Base-by-base conservation (phyloP, 2,113 vertebrate genomes). In the Hyaena hyaena region DNA sequence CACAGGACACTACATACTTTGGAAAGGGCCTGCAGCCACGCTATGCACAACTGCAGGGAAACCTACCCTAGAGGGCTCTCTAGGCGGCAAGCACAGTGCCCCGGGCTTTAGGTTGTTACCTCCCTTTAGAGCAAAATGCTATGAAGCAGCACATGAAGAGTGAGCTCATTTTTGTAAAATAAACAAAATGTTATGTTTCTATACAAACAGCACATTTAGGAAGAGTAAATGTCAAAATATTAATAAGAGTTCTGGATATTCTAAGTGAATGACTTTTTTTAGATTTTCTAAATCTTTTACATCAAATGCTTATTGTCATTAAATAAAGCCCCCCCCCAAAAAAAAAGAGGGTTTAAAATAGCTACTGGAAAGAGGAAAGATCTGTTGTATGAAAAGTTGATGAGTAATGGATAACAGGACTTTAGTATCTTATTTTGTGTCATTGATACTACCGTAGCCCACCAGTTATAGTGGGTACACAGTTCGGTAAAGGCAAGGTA, bases 351-450 rank as follows among this genome's bases (percentile, higher is more conserved):
- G 14, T n/a, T 35, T 79, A 69, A 85, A 92, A 91, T 12, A 96
- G 65, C 55, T 74, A 90, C 80, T 83, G 74, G 43, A 91, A 84
- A 97, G 61, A 95, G 88, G 28, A 90, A 82, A 90, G 55, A 71
- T 66, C 53, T 74, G 10, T 81, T 81, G 4, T 39, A 55, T 65
- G 26, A 81, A 71, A 96, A 89, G 68, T 3, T 91, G 48, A 53
- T 50, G 21, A 69, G 48, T 48, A 83, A 77, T 53, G 45, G 48
- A 53, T 76, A 92, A 86, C 0, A 48, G 66, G 39, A 88, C 35
- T 7, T 2, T 15, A 61, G 7, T 74, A 80, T 31, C 55, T 71
- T 77, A 43, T 50, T 33, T 26, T 58, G n/a, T 86, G 50, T 77
- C 82, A 95, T 2, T 84, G 79, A 95, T 48, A 93, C 55, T 24